Evolutionary conservation across 2,113 vertebrate genomes (phyloP), one percentile per base, ranked within the genome.

Genomic region (Microcebus griseorufus): DNA sequence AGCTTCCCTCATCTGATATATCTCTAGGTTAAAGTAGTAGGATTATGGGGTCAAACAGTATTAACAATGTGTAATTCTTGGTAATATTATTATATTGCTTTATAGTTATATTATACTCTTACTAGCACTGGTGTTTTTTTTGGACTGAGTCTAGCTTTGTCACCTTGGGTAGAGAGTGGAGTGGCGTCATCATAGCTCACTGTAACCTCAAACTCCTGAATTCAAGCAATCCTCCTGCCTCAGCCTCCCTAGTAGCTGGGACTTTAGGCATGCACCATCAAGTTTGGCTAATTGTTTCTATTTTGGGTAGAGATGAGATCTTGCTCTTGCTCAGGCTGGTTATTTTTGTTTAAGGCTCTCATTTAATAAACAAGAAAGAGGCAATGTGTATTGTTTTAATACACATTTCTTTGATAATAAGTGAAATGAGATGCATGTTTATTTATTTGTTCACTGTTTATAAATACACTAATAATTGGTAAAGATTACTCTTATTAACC

Each of bases 281-380:
- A 27, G 27, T 25, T 4, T 27, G 25, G 27, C 60, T 64, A 27
- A 64, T 64, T 64, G 27, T 64, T 64, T 64, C 62, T 64, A 64
- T 29, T 29, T 64, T 64, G 13, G 25, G 27, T 64, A 29, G 62
- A 64, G 62, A 29, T 5, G 11, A 11, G 62, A 5, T 64, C 62
- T 64, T 27, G 3, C 9, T 62, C 60, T 62, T 62, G 60, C 10
- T 62, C 25, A 62, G 60, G 25, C 22, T 62, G 32, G 65, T 13
- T 48, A 23, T 76, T 94, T 72, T 90, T 93, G 65, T 73, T 37
- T 9, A 85, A 84, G 58, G 45, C 27, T 95, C 45, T 76, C 29
- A 72, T 87, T 95, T 94, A 80, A 69, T 92, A 75, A 90, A 29
- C 9, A 73, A 89, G 64, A 88, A 84, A 80, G 34, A 90, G 39